phyloP scores from a whole-genome alignment of 2,113 vertebrate species.

The Oxyruncus cristatus region DNA sequence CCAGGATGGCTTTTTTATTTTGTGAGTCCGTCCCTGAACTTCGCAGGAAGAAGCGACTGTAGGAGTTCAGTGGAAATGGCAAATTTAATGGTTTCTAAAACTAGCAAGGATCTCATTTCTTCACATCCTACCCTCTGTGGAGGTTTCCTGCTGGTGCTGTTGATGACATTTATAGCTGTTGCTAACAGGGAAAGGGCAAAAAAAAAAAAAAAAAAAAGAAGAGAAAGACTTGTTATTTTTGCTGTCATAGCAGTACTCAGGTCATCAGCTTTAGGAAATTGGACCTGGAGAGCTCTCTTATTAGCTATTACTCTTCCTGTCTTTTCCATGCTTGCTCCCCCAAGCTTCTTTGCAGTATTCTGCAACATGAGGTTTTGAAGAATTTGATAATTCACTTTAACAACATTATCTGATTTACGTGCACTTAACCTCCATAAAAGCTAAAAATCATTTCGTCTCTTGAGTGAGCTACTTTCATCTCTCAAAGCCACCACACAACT shows the following conservation, averaged over 20 bases:
- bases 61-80: slow-evolving; percentile 63
- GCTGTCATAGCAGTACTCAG: neutral
- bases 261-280: neutral
- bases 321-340: neutral
- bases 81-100: slow-evolving; percentile 65
- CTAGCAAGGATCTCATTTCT: slow-evolving; percentile 38
- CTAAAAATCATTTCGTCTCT: neutral
- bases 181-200: slow-evolving; percentile 15
- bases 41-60: slow-evolving; percentile 16
- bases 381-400: neutral
- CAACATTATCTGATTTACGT: neutral
- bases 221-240: slow-evolving; percentile 28
- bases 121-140: slow-evolving; percentile 59
- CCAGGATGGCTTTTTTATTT: neutral
- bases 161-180: slow-evolving; percentile 65
- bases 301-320: neutral
- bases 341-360: neutral
- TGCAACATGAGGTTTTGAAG: neutral
- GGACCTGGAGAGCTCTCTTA: neutral
- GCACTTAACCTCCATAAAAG: neutral
- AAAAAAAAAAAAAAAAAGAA: neutral
- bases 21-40: slow-evolving; percentile 5
- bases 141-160: slow-evolving; percentile 54
- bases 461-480: neutral
- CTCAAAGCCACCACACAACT: neutral